These are phyloP conservation scores for Eupithecia subfuscata DNA, from an alignment of 2,888 invertebrate genomes.

Conservation along the genomic window DNA sequence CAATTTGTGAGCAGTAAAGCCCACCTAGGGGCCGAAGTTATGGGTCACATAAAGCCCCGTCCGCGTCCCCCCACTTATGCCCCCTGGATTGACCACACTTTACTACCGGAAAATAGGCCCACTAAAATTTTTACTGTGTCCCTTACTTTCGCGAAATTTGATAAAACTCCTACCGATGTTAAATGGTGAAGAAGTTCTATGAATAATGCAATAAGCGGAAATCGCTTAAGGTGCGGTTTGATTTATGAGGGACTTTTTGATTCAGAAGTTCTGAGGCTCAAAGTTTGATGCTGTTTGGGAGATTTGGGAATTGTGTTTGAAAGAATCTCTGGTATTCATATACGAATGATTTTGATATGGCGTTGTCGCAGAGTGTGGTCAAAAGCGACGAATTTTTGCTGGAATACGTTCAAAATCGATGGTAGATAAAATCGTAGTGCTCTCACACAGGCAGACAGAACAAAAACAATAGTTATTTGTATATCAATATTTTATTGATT, in stretches of 20 bases:
- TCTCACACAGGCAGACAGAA: too few species aligned
- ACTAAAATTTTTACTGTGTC: slow-evolving; percentile 63
- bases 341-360: not conserved
- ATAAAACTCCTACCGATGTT: slow-evolving; percentile 52
- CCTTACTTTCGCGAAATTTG: slow-evolving; percentile 56
- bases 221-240: slow-evolving; percentile 39
- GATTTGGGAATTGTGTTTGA: not conserved
- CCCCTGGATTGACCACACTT: slow-evolving; percentile 68
- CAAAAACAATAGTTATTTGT: too few species aligned
- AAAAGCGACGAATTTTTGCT: not conserved
- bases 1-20: slow-evolving; percentile 52
- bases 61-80: slow-evolving; percentile 52
- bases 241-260: slow-evolving; percentile 35
- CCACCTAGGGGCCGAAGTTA: slow-evolving; percentile 59
- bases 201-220: slow-evolving; percentile 55
- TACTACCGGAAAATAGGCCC: slow-evolving; percentile 65
- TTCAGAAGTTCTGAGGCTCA: not conserved
- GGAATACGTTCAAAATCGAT: not conserved
- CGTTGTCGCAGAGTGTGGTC: not conserved
- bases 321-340: not conserved
- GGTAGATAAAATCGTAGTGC: not conserved
- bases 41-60: slow-evolving; percentile 57
- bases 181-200: slow-evolving; percentile 55
- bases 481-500: too few species aligned
- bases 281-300: not conserved